Percentiles rank a stretch among this genome's conserved stretches.
phyloP scores from a whole-genome alignment of 1,140 invertebrate species.

The Caenorhabditis inopinata region DNA sequence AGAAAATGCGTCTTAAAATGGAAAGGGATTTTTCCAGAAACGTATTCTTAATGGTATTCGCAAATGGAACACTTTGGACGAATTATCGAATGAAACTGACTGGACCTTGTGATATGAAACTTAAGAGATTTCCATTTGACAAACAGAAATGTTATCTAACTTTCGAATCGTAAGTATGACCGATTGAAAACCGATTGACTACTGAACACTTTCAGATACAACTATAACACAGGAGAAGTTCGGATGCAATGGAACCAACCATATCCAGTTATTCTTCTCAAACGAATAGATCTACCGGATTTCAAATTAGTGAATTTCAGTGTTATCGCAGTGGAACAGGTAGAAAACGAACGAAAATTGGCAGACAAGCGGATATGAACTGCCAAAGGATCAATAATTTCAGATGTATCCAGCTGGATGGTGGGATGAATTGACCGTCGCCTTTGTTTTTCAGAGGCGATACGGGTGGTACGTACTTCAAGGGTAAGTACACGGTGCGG shows the following conservation, averaged over 20 bases:
- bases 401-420: constrained; percentile 64
- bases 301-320: constrained; percentile 65
- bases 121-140: constrained; percentile 58
- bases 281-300: constrained; percentile 63
- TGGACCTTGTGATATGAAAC: constrained; percentile 64
- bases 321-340: constrained; percentile 64
- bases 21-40: constrained; percentile 51
- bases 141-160: constrained; percentile 47
- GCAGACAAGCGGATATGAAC: too few relatives aligned
- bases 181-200: not conserved
- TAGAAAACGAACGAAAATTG: not conserved
- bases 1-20: too few relatives aligned
- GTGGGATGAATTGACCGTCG: constrained; percentile 65
- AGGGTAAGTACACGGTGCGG: constrained; percentile 53
- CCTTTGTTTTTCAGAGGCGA: constrained; percentile 59
- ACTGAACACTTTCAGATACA: constrained; percentile 53
- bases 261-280: constrained; percentile 62
- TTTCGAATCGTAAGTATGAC: constrained; percentile 53
- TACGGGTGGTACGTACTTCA: constrained; percentile 66
- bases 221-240: constrained; percentile 66
- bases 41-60: constrained; percentile 65
- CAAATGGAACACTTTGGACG: constrained; percentile 65
- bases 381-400: too few relatives aligned
- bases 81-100: constrained; percentile 66
- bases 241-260: constrained; percentile 65